Percentiles rank a stretch among this genome's conserved stretches.
Conservation (phyloP, 2,797 vertebrate genomes). For the Lutjanus argentimaculatus region DNA sequence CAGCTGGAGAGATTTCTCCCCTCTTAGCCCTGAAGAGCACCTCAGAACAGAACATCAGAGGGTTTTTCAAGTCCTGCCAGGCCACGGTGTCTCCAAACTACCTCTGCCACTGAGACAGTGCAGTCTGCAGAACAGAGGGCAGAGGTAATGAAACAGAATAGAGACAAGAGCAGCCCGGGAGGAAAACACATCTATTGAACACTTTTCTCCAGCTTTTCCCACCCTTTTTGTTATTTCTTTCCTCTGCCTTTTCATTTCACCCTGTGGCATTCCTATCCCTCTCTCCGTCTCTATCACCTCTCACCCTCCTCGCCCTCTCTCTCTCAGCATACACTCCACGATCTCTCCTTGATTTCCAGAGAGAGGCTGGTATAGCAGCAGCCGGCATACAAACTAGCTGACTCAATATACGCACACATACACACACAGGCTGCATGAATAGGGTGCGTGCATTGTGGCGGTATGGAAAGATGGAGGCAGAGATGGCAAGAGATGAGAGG, state of each 20-base stretch:
- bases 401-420: conserved; percentile 65
- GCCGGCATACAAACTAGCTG: conserved; percentile 82
- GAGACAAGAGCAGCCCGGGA: conserved; percentile 42
- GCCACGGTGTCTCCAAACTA: conserved; percentile 56
- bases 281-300: conserved; percentile 45
- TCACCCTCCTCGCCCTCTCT: conserved; percentile 36
- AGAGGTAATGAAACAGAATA: conserved; percentile 62
- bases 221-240: conserved; percentile 53
- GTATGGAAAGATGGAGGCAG: conserved; percentile 50
- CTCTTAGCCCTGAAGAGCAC: conserved; percentile 61
- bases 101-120: conserved; percentile 46
- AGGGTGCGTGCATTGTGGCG: conserved; percentile 44
- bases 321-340: conserved; percentile 65
- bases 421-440: conserved; percentile 28
- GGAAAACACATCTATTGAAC: conserved; percentile 58
- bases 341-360: conserved; percentile 78
- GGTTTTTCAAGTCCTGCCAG: conserved; percentile 54
- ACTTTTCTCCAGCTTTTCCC: conserved; percentile 39
- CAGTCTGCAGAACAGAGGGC: conserved; percentile 65
- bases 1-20: conserved; percentile 50
- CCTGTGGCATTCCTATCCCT: conserved; percentile 55
- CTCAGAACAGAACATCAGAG: conserved; percentile 62
- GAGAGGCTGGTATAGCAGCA: conserved; percentile 68
- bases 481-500: conserved; percentile 45
- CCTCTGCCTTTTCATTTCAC: conserved; percentile 44